Base-by-base conservation (phyloP, 2,113 vertebrate species). In the Miniopterus natalensis region DNA sequence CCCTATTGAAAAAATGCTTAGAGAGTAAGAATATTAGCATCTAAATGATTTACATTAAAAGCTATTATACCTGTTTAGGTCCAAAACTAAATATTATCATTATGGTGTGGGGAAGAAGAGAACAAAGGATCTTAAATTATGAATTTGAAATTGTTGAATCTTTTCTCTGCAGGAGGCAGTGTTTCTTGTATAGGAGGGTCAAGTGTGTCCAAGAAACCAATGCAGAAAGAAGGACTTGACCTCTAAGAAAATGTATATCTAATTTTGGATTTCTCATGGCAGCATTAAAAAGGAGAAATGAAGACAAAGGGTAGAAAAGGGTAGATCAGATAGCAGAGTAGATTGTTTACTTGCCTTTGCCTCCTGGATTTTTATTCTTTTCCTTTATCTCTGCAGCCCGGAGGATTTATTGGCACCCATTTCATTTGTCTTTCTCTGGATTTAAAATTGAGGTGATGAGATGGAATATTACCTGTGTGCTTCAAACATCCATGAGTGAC, bases 381-480 rank as follows among this genome's bases (percentile, higher is more conserved):
- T 84, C 74, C 93, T 96, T 96, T 91, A 95, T 97, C 84, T 96
- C 57, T 84, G 27, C 36, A 96, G 57, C n/a, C 95, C 84, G 74
- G 42, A 84, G 63, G 78, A 94, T 95, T 95, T 98, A 89, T 87
- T 92, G 77, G 88, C 63, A 92, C 49, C 81, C 31, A 71, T 95
- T 95, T 94, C 66, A 83, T 97, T 96, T 97, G 96, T 96, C 96
- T 98, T 96, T 94, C 92, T 90, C 63, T n/a, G 40, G 73, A 10
- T 95, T 97, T 97, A 96, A 97, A 97, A 96, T 92, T 97, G 96
- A 96, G 73, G 85, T 97, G 96, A 97, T 95, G 81, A 94, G 81
- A 96, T 78, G 49, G 90, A 95, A 91, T 92, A 97, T 97, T 97
- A 96, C 96, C 94, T 89, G 92, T 94, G 88, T 91, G 91, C 88